Evolutionary conservation across 2,888 invertebrate species (phyloP).

Genomic region (Eupithecia abbreviata): DNA sequence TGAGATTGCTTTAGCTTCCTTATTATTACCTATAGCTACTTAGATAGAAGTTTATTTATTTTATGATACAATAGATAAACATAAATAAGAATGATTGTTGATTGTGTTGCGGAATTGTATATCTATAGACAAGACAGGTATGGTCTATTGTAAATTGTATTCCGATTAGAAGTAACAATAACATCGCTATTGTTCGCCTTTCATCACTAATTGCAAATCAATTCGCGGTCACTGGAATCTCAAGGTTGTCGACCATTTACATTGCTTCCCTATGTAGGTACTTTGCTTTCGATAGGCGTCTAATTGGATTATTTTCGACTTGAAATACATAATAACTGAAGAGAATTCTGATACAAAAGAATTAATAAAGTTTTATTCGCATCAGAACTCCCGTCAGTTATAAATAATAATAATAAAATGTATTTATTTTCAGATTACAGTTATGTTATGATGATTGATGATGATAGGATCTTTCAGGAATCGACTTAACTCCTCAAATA

Average conservation of each 20-base stretch:
- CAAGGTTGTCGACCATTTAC: constrained; percentile 9
- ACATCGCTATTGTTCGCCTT: constrained; percentile 17
- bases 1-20: no score
- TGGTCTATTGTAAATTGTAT: constrained; percentile 8
- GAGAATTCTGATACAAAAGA: background rate
- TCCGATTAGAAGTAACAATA: constrained; percentile 16
- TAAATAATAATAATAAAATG: no score
- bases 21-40: no score
- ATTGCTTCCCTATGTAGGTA: background rate
- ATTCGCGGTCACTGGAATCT: constrained; percentile 26
- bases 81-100: constrained; percentile 2
- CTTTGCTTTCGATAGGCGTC: background rate
- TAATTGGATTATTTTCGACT: background rate
- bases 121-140: background rate
- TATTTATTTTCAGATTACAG: no score
- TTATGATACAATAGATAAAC: background rate
- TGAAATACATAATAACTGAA: no score
- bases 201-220: constrained; percentile 28
- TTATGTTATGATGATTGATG: background rate
- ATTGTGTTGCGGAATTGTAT: constrained; percentile 21
- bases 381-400: background rate
- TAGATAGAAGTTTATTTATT: no score
- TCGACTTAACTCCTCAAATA: no score
- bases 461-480: background rate
- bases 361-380: background rate